A percentile compares a stretch with the other conserved stretches of the same genome.
These are phyloP conservation scores for Eidolon helvum DNA, from an alignment of 2,113 vertebrate genomes.

Conservation along the genomic window DNA sequence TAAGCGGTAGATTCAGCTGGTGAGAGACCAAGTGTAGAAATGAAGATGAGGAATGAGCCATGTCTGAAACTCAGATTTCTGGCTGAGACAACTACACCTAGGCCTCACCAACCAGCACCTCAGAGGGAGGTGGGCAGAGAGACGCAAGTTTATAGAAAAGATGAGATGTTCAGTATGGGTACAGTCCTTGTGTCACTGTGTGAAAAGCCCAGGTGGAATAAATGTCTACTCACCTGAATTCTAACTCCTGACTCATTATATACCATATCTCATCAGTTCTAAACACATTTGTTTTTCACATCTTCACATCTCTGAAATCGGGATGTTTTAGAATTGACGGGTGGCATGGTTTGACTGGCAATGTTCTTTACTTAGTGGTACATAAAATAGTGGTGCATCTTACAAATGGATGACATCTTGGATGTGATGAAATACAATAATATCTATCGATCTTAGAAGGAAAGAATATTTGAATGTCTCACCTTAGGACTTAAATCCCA, in stretches of 20 bases:
- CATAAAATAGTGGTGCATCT: background rate
- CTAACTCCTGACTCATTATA: background rate
- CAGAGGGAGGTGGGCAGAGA: background rate
- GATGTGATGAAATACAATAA: background rate
- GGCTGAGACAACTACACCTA: background rate
- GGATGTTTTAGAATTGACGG: background rate
- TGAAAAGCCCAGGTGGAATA: too few species aligned
- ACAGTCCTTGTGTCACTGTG: accelerated
- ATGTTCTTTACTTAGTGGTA: background rate
- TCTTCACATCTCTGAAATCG: background rate
- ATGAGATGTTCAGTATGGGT: background rate
- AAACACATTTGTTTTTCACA: background rate
- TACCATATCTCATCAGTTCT: background rate
- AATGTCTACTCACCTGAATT: background rate
- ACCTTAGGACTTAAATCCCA: background rate
- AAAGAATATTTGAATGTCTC: background rate
- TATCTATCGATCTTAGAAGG: background rate
- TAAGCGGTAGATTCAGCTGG: background rate
- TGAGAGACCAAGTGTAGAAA: background rate
- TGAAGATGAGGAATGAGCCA: background rate
- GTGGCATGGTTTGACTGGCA: background rate
- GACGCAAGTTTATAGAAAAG: background rate
- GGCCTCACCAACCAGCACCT: background rate
- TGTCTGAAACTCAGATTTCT: background rate
- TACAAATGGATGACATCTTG: background rate